Conservation (phyloP, 2,888 invertebrate genomes). For the Operophtera brumata region DNA sequence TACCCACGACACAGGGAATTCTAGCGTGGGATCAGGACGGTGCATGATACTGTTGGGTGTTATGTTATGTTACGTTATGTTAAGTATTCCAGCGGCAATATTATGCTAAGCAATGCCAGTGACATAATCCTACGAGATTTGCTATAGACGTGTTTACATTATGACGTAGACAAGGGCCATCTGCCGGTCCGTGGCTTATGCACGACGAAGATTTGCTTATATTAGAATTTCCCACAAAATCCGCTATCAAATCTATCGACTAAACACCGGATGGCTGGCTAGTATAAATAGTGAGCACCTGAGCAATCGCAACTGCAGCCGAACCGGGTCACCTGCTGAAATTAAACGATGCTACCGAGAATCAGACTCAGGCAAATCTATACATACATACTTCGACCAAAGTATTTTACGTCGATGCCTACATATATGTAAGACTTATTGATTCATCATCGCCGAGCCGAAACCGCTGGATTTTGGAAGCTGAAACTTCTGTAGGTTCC, state of each 20-base stretch:
- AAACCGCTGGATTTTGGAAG: too few relatives aligned
- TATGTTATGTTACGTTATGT: too few relatives aligned
- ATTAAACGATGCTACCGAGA: slow-evolving; percentile 3
- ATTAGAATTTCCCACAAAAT: slow-evolving; percentile 3
- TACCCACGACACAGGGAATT: too few relatives aligned
- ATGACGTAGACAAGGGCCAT: not conserved
- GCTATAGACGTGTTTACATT: not conserved
- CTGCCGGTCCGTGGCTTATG: not conserved
- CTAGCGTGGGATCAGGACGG: too few relatives aligned
- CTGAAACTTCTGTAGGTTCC: too few relatives aligned
- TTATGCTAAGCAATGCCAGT: too few relatives aligned
- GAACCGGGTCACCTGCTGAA: slow-evolving; percentile 36
- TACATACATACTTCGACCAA: too few relatives aligned
- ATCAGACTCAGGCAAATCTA: not conserved
- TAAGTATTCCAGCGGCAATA: too few relatives aligned
- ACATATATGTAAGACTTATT: too few relatives aligned
- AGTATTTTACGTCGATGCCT: too few relatives aligned
- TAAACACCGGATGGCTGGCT: slow-evolving; percentile 12
- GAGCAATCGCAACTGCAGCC: slow-evolving; percentile 27
- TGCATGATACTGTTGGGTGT: too few relatives aligned
- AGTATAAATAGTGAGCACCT: slow-evolving; percentile 43
- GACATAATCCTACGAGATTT: not conserved
- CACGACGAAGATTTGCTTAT: not conserved
- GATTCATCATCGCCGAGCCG: too few relatives aligned
- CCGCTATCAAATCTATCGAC: slow-evolving; percentile 5